Base-by-base conservation (phyloP, 1,140 invertebrate genomes). In the Drosophila repleta region DNA sequence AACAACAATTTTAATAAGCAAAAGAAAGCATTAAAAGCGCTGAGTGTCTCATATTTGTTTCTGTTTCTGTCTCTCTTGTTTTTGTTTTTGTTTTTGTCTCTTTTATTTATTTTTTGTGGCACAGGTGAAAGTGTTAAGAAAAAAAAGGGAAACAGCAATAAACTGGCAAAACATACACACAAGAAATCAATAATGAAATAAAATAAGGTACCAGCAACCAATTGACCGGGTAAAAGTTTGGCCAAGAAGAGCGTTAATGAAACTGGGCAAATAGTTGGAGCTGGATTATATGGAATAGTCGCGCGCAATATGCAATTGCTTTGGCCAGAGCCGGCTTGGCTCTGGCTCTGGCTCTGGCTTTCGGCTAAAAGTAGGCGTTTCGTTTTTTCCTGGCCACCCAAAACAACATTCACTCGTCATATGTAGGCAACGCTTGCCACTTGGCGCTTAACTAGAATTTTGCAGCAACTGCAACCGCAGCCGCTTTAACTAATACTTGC, bases 321-420 rank as follows among this genome's bases (percentile, higher is more conserved):
- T 11, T 35, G 32, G 32, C 32, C 45, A 37, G 45, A 69, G 62
- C 32, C 51, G 79, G 48, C 64, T 74, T 63, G 62, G 35, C 71
- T 81, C 58, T 49, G n/a, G 10, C 13, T 39, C 56, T 35, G 15
- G 52, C 3, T 21, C 15, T 55, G 58, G 41, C 51, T 32, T n/a
- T n/a, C 24, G 53, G 32, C 24, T 6, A 17, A 18, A 29, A 41
- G 46, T 51, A 48, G 64, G 21, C 35, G 53, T 62, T 61, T 57
- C 78, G 67, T 80, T 80, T 80, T 80, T 80, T 81, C 67, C 74
- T 78, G 75, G 63, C 76, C 73, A 45, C 70, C 69, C 63, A 53
- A 85, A 87, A 88, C 82, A 87, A 87, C 82, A 87, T 87, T 87
- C 82, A 87, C 82, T 87, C 88, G 79, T 78, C 83, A 76, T 83